Base-by-base conservation (phyloP, 2,113 vertebrate species). In the Rhinolophus sinicus region DNA sequence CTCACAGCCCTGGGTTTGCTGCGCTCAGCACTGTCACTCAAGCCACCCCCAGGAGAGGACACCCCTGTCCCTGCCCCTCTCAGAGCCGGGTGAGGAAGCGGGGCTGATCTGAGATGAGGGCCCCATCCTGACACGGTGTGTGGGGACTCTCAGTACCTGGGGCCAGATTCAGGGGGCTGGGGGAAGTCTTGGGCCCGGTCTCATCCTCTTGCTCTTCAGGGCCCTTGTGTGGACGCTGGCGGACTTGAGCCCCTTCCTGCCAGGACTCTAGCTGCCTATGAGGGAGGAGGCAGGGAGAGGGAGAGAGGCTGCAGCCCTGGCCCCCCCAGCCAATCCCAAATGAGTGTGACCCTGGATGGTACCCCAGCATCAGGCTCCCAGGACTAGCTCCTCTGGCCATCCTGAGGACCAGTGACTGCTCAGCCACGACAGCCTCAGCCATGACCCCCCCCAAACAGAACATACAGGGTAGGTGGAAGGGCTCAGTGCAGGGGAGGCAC, bases 111-210 rank as follows among this genome's bases (percentile, higher is more conserved):
- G 58, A 35, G 52, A 50, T 16, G 60, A 22, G 50, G n/a, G 26
- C 26, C 4, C 60, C 35, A 3, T 10, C 14, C 33, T 11, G 44
- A 54, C 50, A 9, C 5, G 1, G 67, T 47, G 5, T 14, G 13
- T 18, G 10, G 11, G 38, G 44, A 26, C 56, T 10, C n/a, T 50
- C 35, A 9, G 54, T 93, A 97, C 96, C 97, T 97, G 97, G 58
- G n/a, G 30, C 56, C 50, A 40, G 44, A 64, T 77, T 33, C 0
- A 6, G 83, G 19, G 78, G 35, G 2, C n/a, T 11, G 1, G 24
- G 35, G 50, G 56, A 60, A 11, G 13, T 60, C 62, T 28, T 33
- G 47, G 76, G 52, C 67, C 50, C 38, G 15, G 60, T 24, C 38
- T 83, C 6, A 33, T 69, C 40, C 44, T 94, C 86, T 70, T 83